Conservation (phyloP, 2,888 invertebrate genomes). For the Slavum lentiscoides region DNA sequence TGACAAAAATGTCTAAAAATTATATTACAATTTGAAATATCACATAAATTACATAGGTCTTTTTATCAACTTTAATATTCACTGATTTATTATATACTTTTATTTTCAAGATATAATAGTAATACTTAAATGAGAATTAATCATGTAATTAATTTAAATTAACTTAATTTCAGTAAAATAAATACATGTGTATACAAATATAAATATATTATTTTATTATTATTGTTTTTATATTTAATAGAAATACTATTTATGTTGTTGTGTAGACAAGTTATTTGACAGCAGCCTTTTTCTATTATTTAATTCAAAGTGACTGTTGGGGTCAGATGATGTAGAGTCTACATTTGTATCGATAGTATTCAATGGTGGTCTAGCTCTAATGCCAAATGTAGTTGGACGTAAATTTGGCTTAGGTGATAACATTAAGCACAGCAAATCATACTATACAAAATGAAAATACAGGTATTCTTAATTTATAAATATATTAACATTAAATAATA, state of each 20-base stretch:
- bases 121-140: slow-evolving; percentile 10
- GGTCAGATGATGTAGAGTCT: slow-evolving; percentile 34
- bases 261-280: slow-evolving; percentile 39
- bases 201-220: not conserved
- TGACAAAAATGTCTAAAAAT: not conserved
- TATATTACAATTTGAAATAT: slow-evolving; percentile 16
- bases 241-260: not conserved
- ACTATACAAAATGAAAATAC: slow-evolving; percentile 62
- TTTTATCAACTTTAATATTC: slow-evolving; percentile 15
- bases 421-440: slow-evolving; percentile 75
- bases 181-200: not conserved
- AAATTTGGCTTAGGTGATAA: slow-evolving; percentile 72
- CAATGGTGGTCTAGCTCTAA: slow-evolving; percentile 68
- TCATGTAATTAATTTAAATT: not conserved
- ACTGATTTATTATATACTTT: not conserved
- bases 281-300: slow-evolving; percentile 55
- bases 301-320: slow-evolving; percentile 56
- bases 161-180: not conserved
- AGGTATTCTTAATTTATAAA: slow-evolving; percentile 46
- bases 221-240: not conserved
- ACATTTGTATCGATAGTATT: slow-evolving; percentile 9
- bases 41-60: slow-evolving; percentile 3
- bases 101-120: slow-evolving; percentile 1
- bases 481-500: not conserved
- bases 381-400: slow-evolving; percentile 76